Conservation (phyloP, 2,888 invertebrate species). For the Aplocera efformata region DNA sequence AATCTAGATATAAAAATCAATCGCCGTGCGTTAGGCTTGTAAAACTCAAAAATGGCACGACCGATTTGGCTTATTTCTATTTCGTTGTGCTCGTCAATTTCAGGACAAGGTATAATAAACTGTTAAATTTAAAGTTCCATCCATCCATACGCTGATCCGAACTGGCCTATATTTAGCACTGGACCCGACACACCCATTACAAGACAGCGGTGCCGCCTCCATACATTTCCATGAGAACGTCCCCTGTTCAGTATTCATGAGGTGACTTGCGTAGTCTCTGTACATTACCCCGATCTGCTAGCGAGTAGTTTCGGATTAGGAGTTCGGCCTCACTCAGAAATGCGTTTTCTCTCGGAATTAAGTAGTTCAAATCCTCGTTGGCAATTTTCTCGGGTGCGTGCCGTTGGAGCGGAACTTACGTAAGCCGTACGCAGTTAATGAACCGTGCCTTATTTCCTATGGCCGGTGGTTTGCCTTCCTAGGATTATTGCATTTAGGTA, state of each 20-base stretch:
- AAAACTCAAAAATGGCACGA: too few species aligned
- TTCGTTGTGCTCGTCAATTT: too few species aligned
- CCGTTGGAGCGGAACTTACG: conserved; percentile 34
- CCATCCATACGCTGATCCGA: conserved; percentile 2
- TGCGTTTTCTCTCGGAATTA: conserved; percentile 53
- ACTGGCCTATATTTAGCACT: conserved; percentile 5
- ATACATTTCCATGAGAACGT: conserved; percentile 23
- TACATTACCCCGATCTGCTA: conserved; percentile 63
- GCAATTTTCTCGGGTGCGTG: conserved; percentile 44
- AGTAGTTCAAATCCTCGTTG: conserved; percentile 48
- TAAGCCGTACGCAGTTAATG: conserved; percentile 29
- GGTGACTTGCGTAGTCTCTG: conserved; percentile 47
- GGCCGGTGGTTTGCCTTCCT: conserved; percentile 21
- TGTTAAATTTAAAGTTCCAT: too few species aligned
- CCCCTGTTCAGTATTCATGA: conserved; percentile 68
- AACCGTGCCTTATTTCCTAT: conserved; percentile 26
- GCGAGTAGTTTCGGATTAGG: conserved; percentile 69
- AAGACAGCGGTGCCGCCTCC: conserved; percentile 20
- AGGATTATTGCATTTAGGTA: conserved; percentile 16
- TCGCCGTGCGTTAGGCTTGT: too few species aligned
- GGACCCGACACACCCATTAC: conserved; percentile 1
- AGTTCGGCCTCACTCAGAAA: conserved; percentile 44
- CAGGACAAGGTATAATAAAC: too few species aligned
- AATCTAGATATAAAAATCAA: too few species aligned
- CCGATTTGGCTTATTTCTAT: too few species aligned